Evolutionary conservation across 2,888 invertebrate genomes (phyloP), one percentile per base, ranked within the genome.

Genomic region (Hydraecia micacea): DNA sequence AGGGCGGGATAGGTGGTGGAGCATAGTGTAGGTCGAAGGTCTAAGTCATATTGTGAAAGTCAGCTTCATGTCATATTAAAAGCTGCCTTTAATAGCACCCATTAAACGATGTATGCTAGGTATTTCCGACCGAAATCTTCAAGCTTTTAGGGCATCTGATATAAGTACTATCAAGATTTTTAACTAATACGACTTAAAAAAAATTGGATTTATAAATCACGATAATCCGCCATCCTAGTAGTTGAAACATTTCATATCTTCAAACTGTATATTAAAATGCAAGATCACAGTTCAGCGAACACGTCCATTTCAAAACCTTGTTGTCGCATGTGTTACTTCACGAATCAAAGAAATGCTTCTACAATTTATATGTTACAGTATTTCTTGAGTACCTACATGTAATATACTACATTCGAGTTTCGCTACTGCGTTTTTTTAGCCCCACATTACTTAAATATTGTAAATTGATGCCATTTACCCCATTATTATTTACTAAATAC

Each of bases 271-370:
- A 55, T 69, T 58, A 13, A 46, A 68, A 60, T 63, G 39, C 67
- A 71, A 46, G 25, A 71, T 67, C 73, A 58, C 52, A 62, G 15
- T 6, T 39, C 73, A 55, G n/a, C 32, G 1, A 7, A 75, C 79
- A 80, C 62, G 60, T 80, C 69, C 89, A 89, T 87, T 88, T 90
- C 81, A 86, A 76, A 60, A 69, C 85, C 85, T 81, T 62, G 73
- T 86, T 84, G 74, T 68, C 75, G 85, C 86, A 87, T 87, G 86
- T 32, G 52, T 75, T 79, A 75, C 63, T 70, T 70, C 62, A 70
- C n/a, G 32, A 58, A n/a, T 32, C 28, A 66, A 77, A 32, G 39
- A 65, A 55, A 63, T 49, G 66, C 68, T 77, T 80, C 28, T 25
- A 77, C 49, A 62, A n/a, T 8, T 36, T 2, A 36, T 32, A 62